Base-by-base conservation (phyloP, 1,140 invertebrate genomes). In the Aphidius gifuensis region DNA sequence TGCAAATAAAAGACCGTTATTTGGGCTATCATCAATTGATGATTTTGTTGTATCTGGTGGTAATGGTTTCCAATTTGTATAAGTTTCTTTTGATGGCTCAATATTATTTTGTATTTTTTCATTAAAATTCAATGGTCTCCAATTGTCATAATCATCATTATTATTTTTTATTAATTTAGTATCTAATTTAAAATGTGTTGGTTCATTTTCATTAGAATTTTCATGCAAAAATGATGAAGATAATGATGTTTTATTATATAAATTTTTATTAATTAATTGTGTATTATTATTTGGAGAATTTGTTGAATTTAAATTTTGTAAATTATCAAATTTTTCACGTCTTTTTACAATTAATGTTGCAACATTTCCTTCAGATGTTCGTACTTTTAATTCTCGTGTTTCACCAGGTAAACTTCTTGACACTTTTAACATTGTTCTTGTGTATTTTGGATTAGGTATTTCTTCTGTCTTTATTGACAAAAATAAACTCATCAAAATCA, bases 301-400 rank as follows among this genome's bases (percentile, higher is more conserved):
- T 9, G 7, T 40, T 8, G 9, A 7, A 56, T 44, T 51, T 5
- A 32, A 48, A 7, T 21, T 16, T 16, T 45, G n/a, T 5, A 42
- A 2, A n/a, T 39, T 60, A 58, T 51, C 32, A 16, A 68, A 69
- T 51, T 71, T 78, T 21, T 87, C 87, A 60, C 86, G 85, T 72
- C 89, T 87, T 72, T 91, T 92, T 1, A 93, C 89, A 44, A 92
- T 87, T 9, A 92, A 77, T 63, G 90, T 90, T 1, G 90, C 88
- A 3, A 90, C 71, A 50, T 86, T 88, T 8, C 91, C 91, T 9
- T 87, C 85, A 69, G 85, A 86, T 0, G 89, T 90, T 60, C 87
- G 84, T 0, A 93, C 88, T 70, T 87, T 90, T 8, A 92, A 72
- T 8, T 90, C 89, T 69, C 90, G 86, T 32, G 86, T 91, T 49